Evolutionary conservation across 2,797 vertebrate genomes (phyloP).

Genomic region (Darevskia nairensis): DNA sequence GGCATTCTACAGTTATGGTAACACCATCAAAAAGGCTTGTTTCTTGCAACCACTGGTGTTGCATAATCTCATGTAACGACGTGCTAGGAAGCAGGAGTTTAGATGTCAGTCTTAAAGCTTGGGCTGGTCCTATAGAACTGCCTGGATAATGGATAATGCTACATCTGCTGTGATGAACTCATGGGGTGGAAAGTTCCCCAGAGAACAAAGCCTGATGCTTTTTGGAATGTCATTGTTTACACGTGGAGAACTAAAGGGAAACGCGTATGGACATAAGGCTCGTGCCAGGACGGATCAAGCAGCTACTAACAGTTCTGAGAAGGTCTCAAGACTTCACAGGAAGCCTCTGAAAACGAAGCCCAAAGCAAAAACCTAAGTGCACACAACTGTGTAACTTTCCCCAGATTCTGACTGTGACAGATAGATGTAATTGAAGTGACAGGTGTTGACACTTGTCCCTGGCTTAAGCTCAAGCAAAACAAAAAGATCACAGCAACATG

Average conservation of each 20-base stretch:
- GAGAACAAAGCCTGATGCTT: not conserved
- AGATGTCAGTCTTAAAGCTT: not conserved
- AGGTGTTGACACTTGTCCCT: not conserved
- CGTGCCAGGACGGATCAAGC: not conserved
- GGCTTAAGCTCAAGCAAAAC: not conserved
- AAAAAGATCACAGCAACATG: not conserved
- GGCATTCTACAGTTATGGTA: not conserved
- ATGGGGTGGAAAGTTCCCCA: not conserved
- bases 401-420: not conserved
- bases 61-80: not conserved
- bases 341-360: not conserved
- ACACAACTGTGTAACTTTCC: not conserved
- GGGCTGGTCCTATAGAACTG: not conserved
- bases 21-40: not conserved
- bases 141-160: not conserved
- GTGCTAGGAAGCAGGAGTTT: not conserved
- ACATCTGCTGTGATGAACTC: not conserved
- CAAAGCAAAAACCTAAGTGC: not conserved
- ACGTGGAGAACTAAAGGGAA: not conserved
- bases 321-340: not conserved
- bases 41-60: not conserved
- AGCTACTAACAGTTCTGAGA: not conserved
- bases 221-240: not conserved
- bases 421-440: not conserved
- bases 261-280: not conserved